These are phyloP conservation scores for Euproctis similis DNA, from an alignment of 2,888 invertebrate genomes.

Conservation along the genomic window DNA sequence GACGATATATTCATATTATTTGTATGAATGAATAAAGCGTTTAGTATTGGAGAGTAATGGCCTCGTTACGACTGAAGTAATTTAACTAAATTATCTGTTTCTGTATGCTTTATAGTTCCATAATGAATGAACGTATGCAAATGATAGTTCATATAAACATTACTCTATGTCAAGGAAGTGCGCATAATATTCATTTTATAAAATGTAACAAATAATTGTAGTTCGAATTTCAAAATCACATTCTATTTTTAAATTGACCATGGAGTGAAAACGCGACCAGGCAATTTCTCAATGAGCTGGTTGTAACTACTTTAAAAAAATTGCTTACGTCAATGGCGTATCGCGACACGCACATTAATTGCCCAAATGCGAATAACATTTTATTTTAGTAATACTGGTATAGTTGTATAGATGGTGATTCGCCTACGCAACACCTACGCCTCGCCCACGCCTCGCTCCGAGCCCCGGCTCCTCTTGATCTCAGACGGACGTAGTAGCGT, in stretches of 20 bases:
- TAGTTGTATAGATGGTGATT: constrained; percentile 36
- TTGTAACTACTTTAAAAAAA: constrained; percentile 8
- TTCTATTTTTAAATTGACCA: no score
- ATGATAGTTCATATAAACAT: background rate
- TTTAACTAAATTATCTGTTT: background rate
- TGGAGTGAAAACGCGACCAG: background rate
- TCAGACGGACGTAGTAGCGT: constrained; percentile 43
- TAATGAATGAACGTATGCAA: constrained; percentile 1
- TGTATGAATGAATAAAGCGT: background rate
- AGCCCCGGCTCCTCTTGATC: constrained; percentile 29
- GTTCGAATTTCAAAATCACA: no score
- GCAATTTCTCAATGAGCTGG: constrained; percentile 2
- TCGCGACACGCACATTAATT: constrained; percentile 46
- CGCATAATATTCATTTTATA: no score
- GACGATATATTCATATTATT: no score
- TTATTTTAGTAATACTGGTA: constrained; percentile 16
- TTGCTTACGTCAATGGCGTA: constrained; percentile 33
- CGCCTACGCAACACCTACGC: constrained; percentile 38
- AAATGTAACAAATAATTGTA: no score
- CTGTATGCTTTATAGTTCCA: background rate
- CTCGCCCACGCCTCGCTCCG: constrained; percentile 29
- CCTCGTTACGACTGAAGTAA: background rate
- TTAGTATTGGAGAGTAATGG: background rate
- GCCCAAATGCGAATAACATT: constrained; percentile 49
- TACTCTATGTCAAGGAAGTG: no score